Evolutionary conservation across 2,797 vertebrate species (phyloP).

Genomic region (Schizopygopsis malacanthus): DNA sequence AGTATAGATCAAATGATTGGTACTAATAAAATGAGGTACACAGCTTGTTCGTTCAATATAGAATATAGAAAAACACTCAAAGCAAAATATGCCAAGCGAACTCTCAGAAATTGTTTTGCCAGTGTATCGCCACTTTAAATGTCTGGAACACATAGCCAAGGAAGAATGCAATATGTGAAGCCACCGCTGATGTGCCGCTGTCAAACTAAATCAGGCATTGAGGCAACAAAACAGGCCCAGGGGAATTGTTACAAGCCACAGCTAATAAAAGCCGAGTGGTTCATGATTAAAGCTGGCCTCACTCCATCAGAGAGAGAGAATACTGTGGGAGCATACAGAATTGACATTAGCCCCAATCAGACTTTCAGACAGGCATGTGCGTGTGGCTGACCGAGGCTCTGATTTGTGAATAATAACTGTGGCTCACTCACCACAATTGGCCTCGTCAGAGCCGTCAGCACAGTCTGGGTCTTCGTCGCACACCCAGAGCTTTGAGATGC

Average conservation of each 20-base stretch:
- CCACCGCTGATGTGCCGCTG: constrained; percentile 50
- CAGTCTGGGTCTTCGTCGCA: constrained; percentile 98
- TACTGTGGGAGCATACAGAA: constrained; percentile 55
- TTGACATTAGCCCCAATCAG: constrained; percentile 66
- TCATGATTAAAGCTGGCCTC: constrained; percentile 60
- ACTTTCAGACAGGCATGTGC: constrained; percentile 42
- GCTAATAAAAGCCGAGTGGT: constrained; percentile 59
- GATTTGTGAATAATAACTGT: constrained; percentile 60
- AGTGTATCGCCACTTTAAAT: constrained; percentile 39
- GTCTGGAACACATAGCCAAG: constrained; percentile 2
- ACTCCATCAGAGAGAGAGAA: constrained; percentile 54
- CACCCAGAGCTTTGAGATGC: constrained; percentile 98
- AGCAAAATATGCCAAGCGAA: neutral
- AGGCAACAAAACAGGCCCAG: constrained; percentile 56
- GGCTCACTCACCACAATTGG: constrained; percentile 91
- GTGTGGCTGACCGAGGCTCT: constrained; percentile 50
- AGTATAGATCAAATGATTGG: neutral
- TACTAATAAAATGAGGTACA: constrained; percentile 20
- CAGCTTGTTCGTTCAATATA: neutral
- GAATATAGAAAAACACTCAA: neutral
- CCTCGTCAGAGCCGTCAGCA: constrained; percentile 95
- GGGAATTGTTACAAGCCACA: constrained; percentile 58
- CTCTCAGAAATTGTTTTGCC: constrained; percentile 21
- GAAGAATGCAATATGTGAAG: constrained; percentile 54
- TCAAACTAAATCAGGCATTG: constrained; percentile 58